Evolutionary conservation across 2,113 vertebrate species (phyloP).

Genomic region (Lepisosteus osseus): DNA sequence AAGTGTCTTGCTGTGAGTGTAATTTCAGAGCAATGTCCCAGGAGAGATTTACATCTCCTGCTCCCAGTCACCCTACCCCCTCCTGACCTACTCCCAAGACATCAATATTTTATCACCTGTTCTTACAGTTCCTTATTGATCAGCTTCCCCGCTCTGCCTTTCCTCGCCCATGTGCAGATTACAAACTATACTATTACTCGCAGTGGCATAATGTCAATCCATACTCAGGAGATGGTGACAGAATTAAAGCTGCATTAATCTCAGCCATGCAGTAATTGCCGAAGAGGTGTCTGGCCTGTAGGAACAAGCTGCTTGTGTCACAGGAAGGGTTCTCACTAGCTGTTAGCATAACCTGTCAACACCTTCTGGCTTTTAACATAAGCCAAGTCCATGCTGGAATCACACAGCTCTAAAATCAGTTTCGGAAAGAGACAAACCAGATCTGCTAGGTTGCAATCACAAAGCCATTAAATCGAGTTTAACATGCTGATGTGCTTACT

Average conservation of each 20-base stretch:
- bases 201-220: slow-evolving; percentile 38
- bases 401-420: too few relatives aligned
- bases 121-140: slow-evolving; percentile 63
- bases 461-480: too few relatives aligned
- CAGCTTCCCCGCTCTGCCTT: slow-evolving; percentile 30
- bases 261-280: slow-evolving; percentile 53
- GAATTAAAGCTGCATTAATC: slow-evolving; percentile 39
- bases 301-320: slow-evolving; percentile 19
- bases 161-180: slow-evolving; percentile 47
- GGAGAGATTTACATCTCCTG: slow-evolving; percentile 50
- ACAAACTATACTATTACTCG: slow-evolving; percentile 56
- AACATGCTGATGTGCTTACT: too few relatives aligned
- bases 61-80: slow-evolving; percentile 9
- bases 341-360: slow-evolving; percentile 4
- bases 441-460: too few relatives aligned
- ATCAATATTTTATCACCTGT: slow-evolving; percentile 70
- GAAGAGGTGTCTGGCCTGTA: slow-evolving; percentile 25
- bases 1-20: slow-evolving; percentile 38
- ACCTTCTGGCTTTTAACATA: not conserved
- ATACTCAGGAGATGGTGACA: slow-evolving; percentile 8
- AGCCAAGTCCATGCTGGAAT: not conserved
- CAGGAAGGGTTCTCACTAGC: not conserved
- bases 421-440: too few relatives aligned
- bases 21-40: slow-evolving; percentile 18
- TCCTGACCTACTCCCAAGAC: slow-evolving; percentile 34